phyloP scores from a whole-genome alignment of 2,797 vertebrate genomes.

The Onychomys leucogaster region DNA sequence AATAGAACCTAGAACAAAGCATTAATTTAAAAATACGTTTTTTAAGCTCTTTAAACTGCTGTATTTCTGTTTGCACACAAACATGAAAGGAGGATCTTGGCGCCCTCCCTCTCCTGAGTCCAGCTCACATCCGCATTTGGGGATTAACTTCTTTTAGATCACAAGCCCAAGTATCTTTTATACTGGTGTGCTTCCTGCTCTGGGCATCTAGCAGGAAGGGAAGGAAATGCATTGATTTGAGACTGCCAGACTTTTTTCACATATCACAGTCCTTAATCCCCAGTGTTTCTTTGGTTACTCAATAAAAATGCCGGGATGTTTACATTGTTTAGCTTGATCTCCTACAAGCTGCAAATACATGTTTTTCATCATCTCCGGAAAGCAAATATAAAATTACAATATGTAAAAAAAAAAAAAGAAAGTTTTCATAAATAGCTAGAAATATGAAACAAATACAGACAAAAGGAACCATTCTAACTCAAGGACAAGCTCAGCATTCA shows the following conservation, averaged over 20 bases:
- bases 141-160: slow-evolving; percentile 45
- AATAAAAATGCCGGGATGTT: slow-evolving; percentile 32
- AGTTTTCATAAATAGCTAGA: slow-evolving; percentile 49
- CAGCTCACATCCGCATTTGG: neutral
- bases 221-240: slow-evolving; percentile 49
- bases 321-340: slow-evolving; percentile 41
- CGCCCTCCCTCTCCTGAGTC: neutral
- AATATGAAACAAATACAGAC: slow-evolving; percentile 13
- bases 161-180: slow-evolving; percentile 25
- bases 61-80: slow-evolving; percentile 59
- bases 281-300: slow-evolving; percentile 28
- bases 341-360: neutral
- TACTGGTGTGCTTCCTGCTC: slow-evolving; percentile 44
- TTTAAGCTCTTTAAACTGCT: slow-evolving; percentile 56
- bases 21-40: slow-evolving; percentile 15
- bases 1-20: neutral
- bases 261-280: neutral
- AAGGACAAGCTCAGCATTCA: neutral
- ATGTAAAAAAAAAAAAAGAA: neutral
- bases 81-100: neutral
- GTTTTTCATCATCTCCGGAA: slow-evolving; percentile 12
- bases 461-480: slow-evolving; percentile 31
- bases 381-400: slow-evolving; percentile 37
- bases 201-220: neutral
- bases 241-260: neutral